Base-by-base conservation (phyloP, 2,113 vertebrate genomes). In the Catharus minimus region DNA sequence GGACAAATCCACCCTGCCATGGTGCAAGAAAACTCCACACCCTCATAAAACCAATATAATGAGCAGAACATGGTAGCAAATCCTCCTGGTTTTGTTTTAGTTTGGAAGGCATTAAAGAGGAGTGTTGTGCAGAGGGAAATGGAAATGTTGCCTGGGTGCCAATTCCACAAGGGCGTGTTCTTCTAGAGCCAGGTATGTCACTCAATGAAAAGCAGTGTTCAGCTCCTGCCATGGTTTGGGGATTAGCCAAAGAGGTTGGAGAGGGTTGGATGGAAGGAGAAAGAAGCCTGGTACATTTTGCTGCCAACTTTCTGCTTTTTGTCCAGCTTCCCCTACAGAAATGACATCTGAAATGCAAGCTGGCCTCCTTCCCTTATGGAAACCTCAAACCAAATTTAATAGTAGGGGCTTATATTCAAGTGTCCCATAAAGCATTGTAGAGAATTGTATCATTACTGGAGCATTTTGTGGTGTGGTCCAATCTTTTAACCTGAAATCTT, bases 111-210 rank as follows among this genome's bases (percentile, higher is more conserved):
- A 66, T 89, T 82, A 89, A 92, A 95, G 82, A 86, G 74, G 86
- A 95, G 32, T 58, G 77, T 92, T 82, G 71, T 85, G 67, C 64
- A 76, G 90, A 76, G 46, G 46, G 90, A 90, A 84, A 84, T 92
- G 92, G 95, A 95, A 95, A 95, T n/a, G 86, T 93, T 88, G 74
- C 84, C 33, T 0, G 9, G 30, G 71, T 94, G 92, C 95, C 95
- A 94, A 55, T 94, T 95, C 86, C 88, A 94, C 94, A 96, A 94
- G 93, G 93, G 92, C 1, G 80, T 92, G 88, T 92, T 95, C 86
- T 90, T 90, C 83, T 92, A 92, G 61, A 93, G 80, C 90, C 95
- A 95, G 93, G 92, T 95, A 94, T 90, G 90, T 92, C 92, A 94
- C 90, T 90, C 93, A 92, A 93, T 95, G 94, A 95, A 95, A 94